These are phyloP conservation scores for Brachionus manjavacas DNA, from an alignment of 1,140 invertebrate species.

Conservation along the genomic window DNA sequence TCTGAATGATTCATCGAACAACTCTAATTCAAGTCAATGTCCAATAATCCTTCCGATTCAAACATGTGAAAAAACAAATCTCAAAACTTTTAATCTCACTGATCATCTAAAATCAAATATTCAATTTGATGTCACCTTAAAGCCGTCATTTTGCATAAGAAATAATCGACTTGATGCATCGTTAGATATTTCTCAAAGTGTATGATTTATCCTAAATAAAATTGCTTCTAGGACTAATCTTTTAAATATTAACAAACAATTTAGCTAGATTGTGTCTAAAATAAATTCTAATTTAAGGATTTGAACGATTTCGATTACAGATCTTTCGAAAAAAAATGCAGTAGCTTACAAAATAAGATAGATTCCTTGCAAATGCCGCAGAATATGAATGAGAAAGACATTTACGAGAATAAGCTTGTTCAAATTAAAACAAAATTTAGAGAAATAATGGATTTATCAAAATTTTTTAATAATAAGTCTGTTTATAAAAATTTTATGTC, in stretches of 20 bases:
- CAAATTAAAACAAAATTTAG: not conserved
- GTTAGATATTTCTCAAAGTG: not conserved
- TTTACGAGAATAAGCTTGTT: not conserved
- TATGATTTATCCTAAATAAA: not conserved
- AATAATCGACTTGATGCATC: slow-evolving; percentile 15
- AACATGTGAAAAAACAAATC: not conserved
- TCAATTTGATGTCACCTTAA: slow-evolving; percentile 39
- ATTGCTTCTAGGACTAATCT: not conserved
- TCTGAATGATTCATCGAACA: not conserved
- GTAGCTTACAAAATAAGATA: not conserved
- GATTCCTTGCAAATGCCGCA: no score
- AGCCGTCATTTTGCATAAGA: slow-evolving; percentile 30
- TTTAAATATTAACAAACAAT: not conserved
- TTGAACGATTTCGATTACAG: not conserved
- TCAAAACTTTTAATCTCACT: slow-evolving; percentile 8
- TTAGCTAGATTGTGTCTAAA: not conserved
- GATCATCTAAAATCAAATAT: slow-evolving; percentile 18
- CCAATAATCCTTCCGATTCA: not conserved
- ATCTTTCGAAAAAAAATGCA: not conserved
- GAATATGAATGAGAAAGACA: not conserved
- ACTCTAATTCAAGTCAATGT: not conserved
- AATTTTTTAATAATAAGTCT: not conserved
- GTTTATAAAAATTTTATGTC: not conserved
- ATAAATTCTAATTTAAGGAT: not conserved
- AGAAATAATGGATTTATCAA: not conserved